phyloP scores from a whole-genome alignment of 2,888 invertebrate species.

The Mesorhabditis belari region DNA sequence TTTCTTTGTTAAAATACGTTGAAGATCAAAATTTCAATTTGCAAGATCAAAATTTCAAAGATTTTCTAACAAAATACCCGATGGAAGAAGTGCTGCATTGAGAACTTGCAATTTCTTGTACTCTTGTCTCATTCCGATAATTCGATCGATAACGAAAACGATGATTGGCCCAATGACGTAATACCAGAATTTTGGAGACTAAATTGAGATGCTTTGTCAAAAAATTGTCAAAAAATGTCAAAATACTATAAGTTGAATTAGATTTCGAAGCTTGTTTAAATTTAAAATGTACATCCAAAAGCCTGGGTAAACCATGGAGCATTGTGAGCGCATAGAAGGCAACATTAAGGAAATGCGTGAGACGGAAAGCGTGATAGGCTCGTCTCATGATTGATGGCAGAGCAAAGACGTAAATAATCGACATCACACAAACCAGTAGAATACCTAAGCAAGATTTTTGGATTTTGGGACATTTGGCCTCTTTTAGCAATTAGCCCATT shows the following conservation, averaged over 20 bases:
- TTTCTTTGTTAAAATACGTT: neutral
- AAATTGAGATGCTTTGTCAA: constrained; percentile 10
- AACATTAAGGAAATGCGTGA: constrained; percentile 81
- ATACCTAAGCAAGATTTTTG: constrained; percentile 7
- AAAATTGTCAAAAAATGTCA: neutral
- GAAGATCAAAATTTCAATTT: neutral
- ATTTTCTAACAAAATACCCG: constrained; percentile 55
- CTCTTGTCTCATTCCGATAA: constrained; percentile 59
- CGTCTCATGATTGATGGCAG: constrained; percentile 83
- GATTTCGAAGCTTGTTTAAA: neutral
- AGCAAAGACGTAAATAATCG: constrained; percentile 90
- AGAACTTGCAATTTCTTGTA: constrained; percentile 72
- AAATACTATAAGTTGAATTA: neutral
- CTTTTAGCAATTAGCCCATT: too few species aligned
- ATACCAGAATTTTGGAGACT: constrained; percentile 77
- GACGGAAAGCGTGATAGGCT: constrained; percentile 66
- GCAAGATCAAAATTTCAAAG: neutral
- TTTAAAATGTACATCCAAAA: constrained; percentile 70
- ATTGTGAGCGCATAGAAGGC: constrained; percentile 76
- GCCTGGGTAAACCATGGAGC: constrained; percentile 79
- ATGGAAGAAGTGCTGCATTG: constrained; percentile 84
- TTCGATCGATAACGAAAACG: constrained; percentile 81
- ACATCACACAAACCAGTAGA: constrained; percentile 67
- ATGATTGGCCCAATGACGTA: constrained; percentile 86
- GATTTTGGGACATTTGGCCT: too few species aligned